phyloP scores from a whole-genome alignment of 2,113 vertebrate genomes.

The Aspidoscelis tigris region DNA sequence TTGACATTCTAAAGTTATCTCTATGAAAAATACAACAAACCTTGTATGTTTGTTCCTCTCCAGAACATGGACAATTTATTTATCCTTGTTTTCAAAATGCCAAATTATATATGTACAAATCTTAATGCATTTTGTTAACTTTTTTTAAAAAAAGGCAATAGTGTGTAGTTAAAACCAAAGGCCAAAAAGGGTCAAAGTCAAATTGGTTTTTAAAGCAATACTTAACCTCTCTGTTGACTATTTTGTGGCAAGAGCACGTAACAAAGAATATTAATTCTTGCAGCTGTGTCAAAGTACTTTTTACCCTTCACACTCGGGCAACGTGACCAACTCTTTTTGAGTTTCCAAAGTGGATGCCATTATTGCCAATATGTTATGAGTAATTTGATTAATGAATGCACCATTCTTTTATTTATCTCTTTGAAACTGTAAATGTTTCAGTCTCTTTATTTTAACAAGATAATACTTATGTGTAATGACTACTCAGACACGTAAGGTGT shows the following conservation, averaged over 20 bases:
- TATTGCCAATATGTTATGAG: neutral
- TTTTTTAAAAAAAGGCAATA: neutral
- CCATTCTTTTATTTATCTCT: neutral
- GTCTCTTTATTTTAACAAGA: too few relatives aligned
- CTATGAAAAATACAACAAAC: slow-evolving; percentile 7
- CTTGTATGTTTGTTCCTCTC: slow-evolving; percentile 5
- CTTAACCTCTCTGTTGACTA: neutral
- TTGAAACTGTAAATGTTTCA: too few relatives aligned
- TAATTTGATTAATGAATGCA: neutral
- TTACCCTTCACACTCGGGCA: neutral
- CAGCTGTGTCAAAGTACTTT: neutral
- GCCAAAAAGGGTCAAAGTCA: neutral
- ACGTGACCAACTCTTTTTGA: neutral
- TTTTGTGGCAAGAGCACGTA: neutral
- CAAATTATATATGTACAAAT: neutral
- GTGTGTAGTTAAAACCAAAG: slow-evolving; percentile 3
- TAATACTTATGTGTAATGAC: neutral
- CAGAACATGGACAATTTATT: neutral
- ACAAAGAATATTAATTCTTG: neutral
- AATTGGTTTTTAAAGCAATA: neutral
- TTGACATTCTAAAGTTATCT: slow-evolving; percentile 23
- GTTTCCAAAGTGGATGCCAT: slow-evolving; percentile 32
- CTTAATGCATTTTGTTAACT: neutral
- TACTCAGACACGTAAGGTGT: neutral
- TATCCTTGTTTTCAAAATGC: neutral